A percentile compares a stretch with the other conserved stretches of the same genome.
phyloP scores from a whole-genome alignment of 2,113 vertebrate genomes.

The Glaucomys volans region DNA sequence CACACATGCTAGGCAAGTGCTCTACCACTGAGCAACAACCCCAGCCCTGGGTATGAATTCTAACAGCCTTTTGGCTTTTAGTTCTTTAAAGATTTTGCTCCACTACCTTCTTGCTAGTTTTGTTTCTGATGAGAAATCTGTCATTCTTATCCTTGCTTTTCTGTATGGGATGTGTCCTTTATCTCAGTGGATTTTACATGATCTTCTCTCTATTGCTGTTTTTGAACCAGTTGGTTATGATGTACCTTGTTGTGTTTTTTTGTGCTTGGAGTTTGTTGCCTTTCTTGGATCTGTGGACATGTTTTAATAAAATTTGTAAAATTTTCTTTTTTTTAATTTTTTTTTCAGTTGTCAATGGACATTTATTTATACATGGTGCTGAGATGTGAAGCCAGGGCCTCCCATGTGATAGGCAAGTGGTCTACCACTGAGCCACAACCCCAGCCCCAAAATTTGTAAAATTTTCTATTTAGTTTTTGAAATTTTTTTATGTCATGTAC shows the following conservation, averaged over 20 bases:
- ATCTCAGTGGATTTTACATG: background rate
- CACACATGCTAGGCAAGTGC: too few relatives aligned
- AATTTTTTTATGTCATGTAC: background rate
- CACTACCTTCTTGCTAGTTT: background rate
- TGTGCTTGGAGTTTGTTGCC: background rate
- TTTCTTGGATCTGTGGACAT: background rate
- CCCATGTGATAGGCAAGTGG: too few relatives aligned
- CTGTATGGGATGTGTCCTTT: background rate
- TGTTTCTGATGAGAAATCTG: background rate
- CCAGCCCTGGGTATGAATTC: too few relatives aligned
- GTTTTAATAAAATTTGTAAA: constrained; percentile 42
- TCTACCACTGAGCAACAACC: too few relatives aligned
- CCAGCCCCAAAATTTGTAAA: too few relatives aligned
- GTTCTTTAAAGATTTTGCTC: background rate
- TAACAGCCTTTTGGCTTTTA: background rate
- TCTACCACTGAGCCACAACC: too few relatives aligned
- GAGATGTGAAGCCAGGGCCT: too few relatives aligned
- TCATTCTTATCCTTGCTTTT: background rate
- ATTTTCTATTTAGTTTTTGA: background rate
- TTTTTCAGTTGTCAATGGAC: too few relatives aligned
- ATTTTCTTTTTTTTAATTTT: background rate
- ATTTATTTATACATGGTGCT: too few relatives aligned
- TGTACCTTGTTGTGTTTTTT: background rate
- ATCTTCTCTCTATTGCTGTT: constrained; percentile 27
- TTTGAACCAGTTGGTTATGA: constrained; percentile 11